Conservation (phyloP, 2,113 vertebrate species). For the Siniperca chuatsi region DNA sequence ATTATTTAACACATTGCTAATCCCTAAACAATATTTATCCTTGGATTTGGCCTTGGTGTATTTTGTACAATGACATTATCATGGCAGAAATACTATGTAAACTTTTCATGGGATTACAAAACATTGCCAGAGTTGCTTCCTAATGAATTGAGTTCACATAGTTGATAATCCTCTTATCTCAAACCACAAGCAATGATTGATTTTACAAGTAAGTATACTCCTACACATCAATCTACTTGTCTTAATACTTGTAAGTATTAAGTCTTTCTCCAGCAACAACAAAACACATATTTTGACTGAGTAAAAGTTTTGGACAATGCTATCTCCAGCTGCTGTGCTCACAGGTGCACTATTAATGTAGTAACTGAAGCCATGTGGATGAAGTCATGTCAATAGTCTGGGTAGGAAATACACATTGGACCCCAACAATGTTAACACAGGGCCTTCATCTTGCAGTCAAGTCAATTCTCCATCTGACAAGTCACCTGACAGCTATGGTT, state of each 20-base stretch:
- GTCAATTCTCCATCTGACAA: constrained; percentile 43
- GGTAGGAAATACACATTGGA: neutral
- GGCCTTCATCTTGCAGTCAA: constrained; percentile 41
- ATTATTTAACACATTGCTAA: neutral
- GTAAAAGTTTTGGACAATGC: neutral
- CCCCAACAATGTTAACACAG: neutral
- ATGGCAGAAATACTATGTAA: neutral
- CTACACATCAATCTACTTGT: neutral
- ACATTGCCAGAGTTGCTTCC: neutral
- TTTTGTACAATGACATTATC: neutral
- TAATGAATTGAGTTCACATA: constrained; percentile 13
- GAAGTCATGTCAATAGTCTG: neutral
- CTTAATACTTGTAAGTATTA: neutral
- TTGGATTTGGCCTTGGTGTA: neutral
- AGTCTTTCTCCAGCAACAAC: neutral
- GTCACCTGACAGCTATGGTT: constrained; percentile 58
- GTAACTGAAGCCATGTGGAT: neutral
- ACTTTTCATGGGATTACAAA: neutral
- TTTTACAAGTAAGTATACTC: neutral
- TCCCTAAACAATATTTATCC: neutral
- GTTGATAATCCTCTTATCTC: constrained; percentile 22
- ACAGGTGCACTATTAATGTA: neutral
- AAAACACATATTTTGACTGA: neutral
- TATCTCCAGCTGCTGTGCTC: neutral
- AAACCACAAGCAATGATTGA: neutral